A percentile compares a stretch with the other conserved stretches of the same genome.
Evolutionary conservation across 2,113 vertebrate species (phyloP).

Genomic region (Speoplatyrhinus poulsoni): DNA sequence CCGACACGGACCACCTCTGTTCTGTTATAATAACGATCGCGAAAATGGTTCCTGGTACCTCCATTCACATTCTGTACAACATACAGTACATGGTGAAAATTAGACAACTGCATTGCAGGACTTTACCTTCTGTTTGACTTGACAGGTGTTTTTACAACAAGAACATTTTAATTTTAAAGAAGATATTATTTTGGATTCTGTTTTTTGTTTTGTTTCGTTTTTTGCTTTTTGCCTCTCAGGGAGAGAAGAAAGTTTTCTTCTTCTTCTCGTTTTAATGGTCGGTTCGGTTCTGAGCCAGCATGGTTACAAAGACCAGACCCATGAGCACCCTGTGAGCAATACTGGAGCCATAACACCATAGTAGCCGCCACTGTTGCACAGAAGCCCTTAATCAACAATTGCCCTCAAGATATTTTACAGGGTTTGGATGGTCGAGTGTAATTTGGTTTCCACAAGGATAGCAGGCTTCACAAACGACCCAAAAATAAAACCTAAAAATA

Average conservation of each 20-base stretch:
- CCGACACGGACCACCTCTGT: too few species aligned
- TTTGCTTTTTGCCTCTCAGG: constrained; percentile 18
- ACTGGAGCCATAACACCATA: constrained; percentile 26
- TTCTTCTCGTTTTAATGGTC: constrained; percentile 24
- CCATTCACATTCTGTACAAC: constrained; percentile 9
- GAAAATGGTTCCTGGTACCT: constrained; percentile 22
- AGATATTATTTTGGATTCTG: constrained; percentile 13
- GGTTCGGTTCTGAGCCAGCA: constrained; percentile 41
- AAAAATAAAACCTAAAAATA: constrained; percentile 25
- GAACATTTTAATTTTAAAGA: not conserved
- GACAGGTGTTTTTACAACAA: not conserved
- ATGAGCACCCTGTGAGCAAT: constrained; percentile 50
- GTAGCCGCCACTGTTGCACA: constrained; percentile 27
- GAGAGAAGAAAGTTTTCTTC: constrained; percentile 25
- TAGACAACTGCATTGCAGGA: constrained; percentile 29
- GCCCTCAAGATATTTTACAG: constrained; percentile 45
- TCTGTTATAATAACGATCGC: constrained; percentile 25
- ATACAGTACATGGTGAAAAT: constrained; percentile 1
- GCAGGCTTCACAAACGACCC: constrained; percentile 18
- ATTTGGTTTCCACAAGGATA: constrained; percentile 15
- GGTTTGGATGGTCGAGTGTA: constrained; percentile 17
- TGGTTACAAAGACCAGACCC: constrained; percentile 53
- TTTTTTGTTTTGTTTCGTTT: constrained; percentile 12
- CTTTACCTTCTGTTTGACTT: constrained; percentile 11
- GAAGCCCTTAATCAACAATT: constrained; percentile 53